phyloP scores from a whole-genome alignment of 2,113 vertebrate genomes.

The Rhabdornis inornatus region DNA sequence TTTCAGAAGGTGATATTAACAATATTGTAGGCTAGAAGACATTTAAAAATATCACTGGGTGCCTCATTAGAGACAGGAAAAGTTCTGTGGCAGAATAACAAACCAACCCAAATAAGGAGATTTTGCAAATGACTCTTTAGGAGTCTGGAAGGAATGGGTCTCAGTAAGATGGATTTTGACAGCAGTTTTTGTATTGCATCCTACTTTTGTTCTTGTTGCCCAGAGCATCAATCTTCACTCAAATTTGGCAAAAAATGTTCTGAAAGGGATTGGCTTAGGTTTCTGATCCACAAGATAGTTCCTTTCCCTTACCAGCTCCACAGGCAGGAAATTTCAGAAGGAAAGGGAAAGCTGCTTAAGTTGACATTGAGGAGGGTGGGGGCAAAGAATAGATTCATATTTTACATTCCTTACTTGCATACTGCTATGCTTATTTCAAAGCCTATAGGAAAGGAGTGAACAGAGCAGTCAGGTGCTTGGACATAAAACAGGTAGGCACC shows the following conservation, averaged over 20 bases:
- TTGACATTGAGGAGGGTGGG: neutral
- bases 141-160: neutral
- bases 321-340: neutral
- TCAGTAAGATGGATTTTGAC: neutral
- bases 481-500: neutral
- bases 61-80: neutral
- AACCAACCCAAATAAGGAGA: neutral
- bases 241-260: neutral
- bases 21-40: neutral
- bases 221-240: neutral
- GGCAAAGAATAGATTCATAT: neutral
- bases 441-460: neutral
- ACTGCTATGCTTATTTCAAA: neutral
- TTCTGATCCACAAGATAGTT: neutral
- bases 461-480: neutral
- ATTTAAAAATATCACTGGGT: neutral
- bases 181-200: neutral
- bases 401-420: neutral
- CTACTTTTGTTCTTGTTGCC: neutral
- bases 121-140: neutral
- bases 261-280: neutral
- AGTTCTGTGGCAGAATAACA: neutral
- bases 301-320: neutral
- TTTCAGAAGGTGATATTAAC: neutral
- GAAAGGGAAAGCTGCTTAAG: neutral